phyloP scores from a whole-genome alignment of 2,888 invertebrate species.

The Homarus gammarus region DNA sequence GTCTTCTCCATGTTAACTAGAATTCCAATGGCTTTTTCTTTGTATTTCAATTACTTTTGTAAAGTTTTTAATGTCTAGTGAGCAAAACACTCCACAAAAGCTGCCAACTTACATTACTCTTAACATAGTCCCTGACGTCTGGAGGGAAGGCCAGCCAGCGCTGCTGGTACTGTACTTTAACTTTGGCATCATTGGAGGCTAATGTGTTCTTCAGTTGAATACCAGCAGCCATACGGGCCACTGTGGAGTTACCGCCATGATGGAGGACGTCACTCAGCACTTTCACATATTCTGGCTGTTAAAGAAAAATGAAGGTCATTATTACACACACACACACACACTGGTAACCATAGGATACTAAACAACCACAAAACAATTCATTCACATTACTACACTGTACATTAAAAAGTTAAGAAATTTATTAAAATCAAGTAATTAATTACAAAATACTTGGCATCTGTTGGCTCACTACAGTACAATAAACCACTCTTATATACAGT shows the following conservation, averaged over 20 bases:
- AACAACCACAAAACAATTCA: too few species aligned
- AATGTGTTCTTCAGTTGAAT: conserved; percentile 98
- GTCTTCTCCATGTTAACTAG: too few species aligned
- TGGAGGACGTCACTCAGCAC: conserved; percentile 84
- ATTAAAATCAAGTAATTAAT: too few species aligned
- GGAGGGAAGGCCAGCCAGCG: conserved; percentile 94
- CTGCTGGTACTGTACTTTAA: conserved; percentile 91
- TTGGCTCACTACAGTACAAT: too few species aligned
- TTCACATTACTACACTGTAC: too few species aligned
- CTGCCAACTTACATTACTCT: conserved; percentile 93
- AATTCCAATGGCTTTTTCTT: too few species aligned
- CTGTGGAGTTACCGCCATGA: conserved; percentile 92
- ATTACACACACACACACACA: conserved; percentile 14
- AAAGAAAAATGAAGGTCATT: conserved; percentile 18
- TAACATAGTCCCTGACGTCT: conserved; percentile 92
- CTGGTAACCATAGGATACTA: too few species aligned
- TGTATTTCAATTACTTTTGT: too few species aligned
- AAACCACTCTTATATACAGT: too few species aligned
- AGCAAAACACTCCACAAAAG: not conserved
- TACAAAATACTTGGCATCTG: too few species aligned
- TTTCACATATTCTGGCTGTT: conserved; percentile 76
- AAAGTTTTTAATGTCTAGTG: not conserved
- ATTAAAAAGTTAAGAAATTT: too few species aligned
- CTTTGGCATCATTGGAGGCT: conserved; percentile 93
- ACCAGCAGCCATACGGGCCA: conserved; percentile 98